Base-by-base conservation (phyloP, 2,888 invertebrate species). In the Noctua fimbriata region DNA sequence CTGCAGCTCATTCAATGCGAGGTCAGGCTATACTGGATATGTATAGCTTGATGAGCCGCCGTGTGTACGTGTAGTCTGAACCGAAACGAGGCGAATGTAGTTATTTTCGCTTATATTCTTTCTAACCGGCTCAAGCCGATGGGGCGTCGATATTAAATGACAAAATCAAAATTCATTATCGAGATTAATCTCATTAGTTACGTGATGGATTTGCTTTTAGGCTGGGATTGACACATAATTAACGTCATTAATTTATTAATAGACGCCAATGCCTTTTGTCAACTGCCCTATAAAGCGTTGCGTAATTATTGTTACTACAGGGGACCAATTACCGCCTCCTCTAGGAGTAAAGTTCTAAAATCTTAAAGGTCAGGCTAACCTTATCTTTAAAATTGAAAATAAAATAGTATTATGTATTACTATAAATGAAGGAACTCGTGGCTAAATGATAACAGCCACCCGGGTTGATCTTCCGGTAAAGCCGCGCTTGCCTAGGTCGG, bases 151-250 rank as follows among this genome's bases (percentile, higher is more conserved):
- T 12, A n/a, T 1, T 10, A 47, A 28, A 28, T 49, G 36, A 28
- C 9, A 66, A 21, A 12, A 28, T 7, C 55, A n/a, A 36, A 9
- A 58, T 18, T 32, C 32, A 58, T 9, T 18, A 18, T 55, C 16
- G 10, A 47, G 47, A 78, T 66, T 47, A 14, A 78, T 49, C 36
- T 36, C 28, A 78, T 78, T 79, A 70, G 16, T 12, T 28, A 28
- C 21, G 18, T 28, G 63, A 52, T 63, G 32, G 69, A 69, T 69
- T 69, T 52, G 58, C 77, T 44, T 63, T 41, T 63, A 52, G 3
- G 47, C 36, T 41, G 16, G 21, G 67, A 28, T 58, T 58, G 58
- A 67, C 78, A 60, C 49, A 12, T n/a, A 28, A 76, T 76, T 41
- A 28, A 55, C 72, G 10, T 32, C 10, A 52, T 28, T 65, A 55